Evolutionary conservation across 2,888 invertebrate genomes (phyloP).

Genomic region (Callimorpha dominula): DNA sequence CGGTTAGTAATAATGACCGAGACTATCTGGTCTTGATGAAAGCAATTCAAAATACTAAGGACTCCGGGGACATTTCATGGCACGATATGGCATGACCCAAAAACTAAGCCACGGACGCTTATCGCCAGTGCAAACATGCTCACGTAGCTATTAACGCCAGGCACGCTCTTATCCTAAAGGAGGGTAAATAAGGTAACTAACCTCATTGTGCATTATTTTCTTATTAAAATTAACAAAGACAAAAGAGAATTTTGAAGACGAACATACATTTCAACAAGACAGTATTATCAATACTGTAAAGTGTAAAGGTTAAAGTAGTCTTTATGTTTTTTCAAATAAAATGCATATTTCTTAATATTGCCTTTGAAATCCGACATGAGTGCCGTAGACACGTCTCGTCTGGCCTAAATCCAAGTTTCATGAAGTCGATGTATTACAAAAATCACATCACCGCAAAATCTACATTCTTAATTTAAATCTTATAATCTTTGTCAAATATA

Average conservation of each 20-base stretch:
- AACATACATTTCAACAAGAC: neutral
- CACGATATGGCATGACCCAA: constrained; percentile 26
- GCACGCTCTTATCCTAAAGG: constrained; percentile 24
- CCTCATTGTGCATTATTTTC: constrained; percentile 4
- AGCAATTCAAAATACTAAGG: constrained; percentile 17
- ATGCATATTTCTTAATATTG: neutral
- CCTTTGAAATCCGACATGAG: neutral
- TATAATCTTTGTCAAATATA: neutral
- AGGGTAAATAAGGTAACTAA: constrained; percentile 3
- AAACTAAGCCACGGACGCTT: constrained; percentile 22
- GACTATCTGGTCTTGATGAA: constrained; percentile 3
- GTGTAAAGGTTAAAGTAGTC: neutral
- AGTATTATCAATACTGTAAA: neutral
- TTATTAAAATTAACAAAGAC: neutral
- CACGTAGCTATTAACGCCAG: constrained; percentile 16
- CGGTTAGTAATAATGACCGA: neutral
- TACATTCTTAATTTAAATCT: neutral
- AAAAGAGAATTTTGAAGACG: neutral
- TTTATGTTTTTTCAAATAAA: neutral
- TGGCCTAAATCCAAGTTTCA: neutral
- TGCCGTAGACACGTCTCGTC: constrained; percentile 1
- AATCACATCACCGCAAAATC: neutral
- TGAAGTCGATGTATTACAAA: neutral
- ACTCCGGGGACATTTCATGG: constrained; percentile 23
- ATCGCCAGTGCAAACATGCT: constrained; percentile 32